Base-by-base conservation (phyloP, 2,888 invertebrate species). In the Cephalotes varians region DNA sequence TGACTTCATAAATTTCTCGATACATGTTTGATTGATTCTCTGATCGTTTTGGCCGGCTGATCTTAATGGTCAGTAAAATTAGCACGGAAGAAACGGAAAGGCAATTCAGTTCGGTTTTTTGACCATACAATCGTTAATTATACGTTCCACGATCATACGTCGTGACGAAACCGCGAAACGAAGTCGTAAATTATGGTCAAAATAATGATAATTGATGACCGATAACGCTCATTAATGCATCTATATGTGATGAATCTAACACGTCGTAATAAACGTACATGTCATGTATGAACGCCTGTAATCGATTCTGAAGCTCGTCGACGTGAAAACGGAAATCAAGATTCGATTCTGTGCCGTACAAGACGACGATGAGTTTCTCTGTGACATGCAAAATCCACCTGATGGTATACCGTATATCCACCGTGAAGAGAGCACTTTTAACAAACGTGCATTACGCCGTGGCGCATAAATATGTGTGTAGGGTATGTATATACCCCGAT, bases 141-240 rank as follows among this genome's bases (percentile, higher is more conserved):
- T 88, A 85, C 62, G 34, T 28, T 60, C 64, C 80, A 37, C 54
- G 74, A 65, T 84, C 80, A 40, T 67, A 72, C 82, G 60, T 49
- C 56, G n/a, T 81, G 86, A 88, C 85, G 80, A 82, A 88, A 72
- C 83, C 74, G 84, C 81, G 81, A 71, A 81, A 80, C 51, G 60
- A 62, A 79, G 76, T 79, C 86, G 77, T 76, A 74, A 21, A 44
- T 64, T 40, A 47, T 56, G 25, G 44, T 58, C 83, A 80, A 82
- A 86, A 87, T 89, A 89, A 87, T 84, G 82, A 86, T 87, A 85
- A 89, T 87, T 87, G 85, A 89, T 89, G 89, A 89, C 79, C 86
- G 79, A 81, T 85, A 85, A 87, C 84, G 84, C 82, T 83, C 81
- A 64, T 86, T 84, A 83, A 85, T 76, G 67, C 72, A 71, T 79